Base-by-base conservation (phyloP, 2,888 invertebrate species). In the Formica aserva region DNA sequence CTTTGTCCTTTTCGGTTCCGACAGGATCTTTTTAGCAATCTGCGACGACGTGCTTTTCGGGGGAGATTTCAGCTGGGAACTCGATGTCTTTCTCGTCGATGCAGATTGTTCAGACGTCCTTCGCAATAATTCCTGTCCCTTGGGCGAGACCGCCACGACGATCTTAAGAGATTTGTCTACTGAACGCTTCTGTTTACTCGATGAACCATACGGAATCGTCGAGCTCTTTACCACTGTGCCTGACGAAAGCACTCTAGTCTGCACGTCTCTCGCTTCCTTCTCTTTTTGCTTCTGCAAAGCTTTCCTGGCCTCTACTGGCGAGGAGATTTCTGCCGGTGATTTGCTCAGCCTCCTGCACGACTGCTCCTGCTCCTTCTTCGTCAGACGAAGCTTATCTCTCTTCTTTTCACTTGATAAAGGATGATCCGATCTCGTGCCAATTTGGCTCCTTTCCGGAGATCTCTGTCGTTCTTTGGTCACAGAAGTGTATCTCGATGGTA, bases 251-350 rank as follows among this genome's bases (percentile, higher is more conserved):
- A 90, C 80, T 74, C 86, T 55, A 11, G 29, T 80, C 5, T 32
- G 78, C 15, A 22, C 45, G 15, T 62, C 76, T 32, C 29, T 87
- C 3, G 82, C 52, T 29, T 90, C 85, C 48, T 63, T 90, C 9
- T 93, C 92, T 29, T 86, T 89, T 15, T 91, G 91, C 57, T 87
- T 92, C 57, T 88, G 89, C 74, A 89, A 86, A 74, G 86, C 89
- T 76, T 72, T 87, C n/a, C 13, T 95, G 95, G 83, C 95, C 91
- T 96, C 96, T 38, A 95, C 95, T 0, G 96, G 96, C 0, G 96
- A 96, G 60, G 96, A 94, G 5, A 97, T 92, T 80, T 96, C 96
- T 1, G 80, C 82, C 0, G 96, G 96, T 48, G 96, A 95, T 87
- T 95, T 95, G 71, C 95, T 94, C 45, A 95, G 92, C 86, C 93